phyloP scores from a whole-genome alignment of 2,888 invertebrate genomes.

The Aromia moschata region DNA sequence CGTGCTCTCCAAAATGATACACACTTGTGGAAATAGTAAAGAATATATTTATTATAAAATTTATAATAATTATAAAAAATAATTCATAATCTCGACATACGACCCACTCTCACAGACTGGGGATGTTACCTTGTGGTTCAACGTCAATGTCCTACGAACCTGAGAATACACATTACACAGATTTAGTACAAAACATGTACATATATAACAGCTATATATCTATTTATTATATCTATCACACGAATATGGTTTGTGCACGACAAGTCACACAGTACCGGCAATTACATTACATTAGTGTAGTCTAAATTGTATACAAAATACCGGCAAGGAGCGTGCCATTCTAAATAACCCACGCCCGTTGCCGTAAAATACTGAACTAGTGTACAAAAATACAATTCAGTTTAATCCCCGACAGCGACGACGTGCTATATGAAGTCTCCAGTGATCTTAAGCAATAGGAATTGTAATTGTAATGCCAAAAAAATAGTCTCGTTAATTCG shows the following conservation, averaged over 20 bases:
- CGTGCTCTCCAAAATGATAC: constrained; percentile 3
- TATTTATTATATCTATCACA: constrained; percentile 5
- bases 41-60: constrained; percentile 32
- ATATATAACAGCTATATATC: not conserved
- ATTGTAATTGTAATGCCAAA: no score
- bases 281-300: no score
- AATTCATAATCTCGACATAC: constrained; percentile 36
- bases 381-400: no score
- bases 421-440: no score
- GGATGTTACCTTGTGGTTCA: not conserved
- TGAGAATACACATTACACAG: constrained; percentile 21
- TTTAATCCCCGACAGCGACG: no score
- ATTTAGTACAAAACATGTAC: constrained; percentile 8
- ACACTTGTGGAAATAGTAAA: constrained; percentile 18
- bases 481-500: no score
- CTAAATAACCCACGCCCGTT: no score
- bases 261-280: no score
- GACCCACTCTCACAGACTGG: constrained; percentile 17
- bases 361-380: no score
- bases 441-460: no score
- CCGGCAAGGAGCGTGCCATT: no score
- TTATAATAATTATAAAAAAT: constrained; percentile 38
- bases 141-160: constrained; percentile 7
- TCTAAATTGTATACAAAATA: no score
- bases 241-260: constrained; percentile 6